Percentiles rank a stretch among this genome's conserved stretches.
These are phyloP conservation scores for Apamea sordens DNA, from an alignment of 2,888 invertebrate genomes.

Conservation along the genomic window DNA sequence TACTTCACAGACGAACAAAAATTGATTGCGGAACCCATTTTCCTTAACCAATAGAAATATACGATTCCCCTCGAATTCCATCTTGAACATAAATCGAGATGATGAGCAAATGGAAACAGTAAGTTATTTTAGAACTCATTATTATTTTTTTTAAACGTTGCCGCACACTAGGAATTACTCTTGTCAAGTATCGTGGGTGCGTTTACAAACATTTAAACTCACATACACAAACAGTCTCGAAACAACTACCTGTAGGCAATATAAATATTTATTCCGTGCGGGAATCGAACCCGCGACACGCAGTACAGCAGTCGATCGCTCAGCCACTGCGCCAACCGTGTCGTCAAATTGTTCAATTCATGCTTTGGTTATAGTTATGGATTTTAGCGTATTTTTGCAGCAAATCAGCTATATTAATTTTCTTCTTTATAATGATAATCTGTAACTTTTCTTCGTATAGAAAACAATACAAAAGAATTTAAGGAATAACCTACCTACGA, in stretches of 20 bases:
- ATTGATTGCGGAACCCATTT: slow-evolving; percentile 27
- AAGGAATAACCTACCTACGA: background rate
- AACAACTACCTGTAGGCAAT: no score
- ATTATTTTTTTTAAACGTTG: no score
- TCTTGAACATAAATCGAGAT: slow-evolving; percentile 31
- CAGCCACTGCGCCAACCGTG: no score
- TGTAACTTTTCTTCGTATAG: background rate
- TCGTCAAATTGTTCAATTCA: slow-evolving; percentile 6
- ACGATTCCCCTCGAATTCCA: slow-evolving; percentile 12
- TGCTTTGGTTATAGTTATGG: background rate
- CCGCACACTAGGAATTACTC: background rate
- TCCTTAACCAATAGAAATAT: slow-evolving; percentile 41
- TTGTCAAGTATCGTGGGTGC: no score
- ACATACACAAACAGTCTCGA: no score
- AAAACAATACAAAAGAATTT: background rate
- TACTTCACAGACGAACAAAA: slow-evolving; percentile 16
- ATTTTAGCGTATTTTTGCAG: background rate
- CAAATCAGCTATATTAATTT: background rate
- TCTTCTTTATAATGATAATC: background rate
- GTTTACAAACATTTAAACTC: no score
- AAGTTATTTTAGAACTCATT: slow-evolving; percentile 1
- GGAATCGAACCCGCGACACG: no score
- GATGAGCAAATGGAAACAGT: slow-evolving; percentile 18
- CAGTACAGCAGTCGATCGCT: no score
- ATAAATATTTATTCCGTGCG: no score